phyloP scores from a whole-genome alignment of 2,888 invertebrate genomes.

The Spodoptera littoralis region DNA sequence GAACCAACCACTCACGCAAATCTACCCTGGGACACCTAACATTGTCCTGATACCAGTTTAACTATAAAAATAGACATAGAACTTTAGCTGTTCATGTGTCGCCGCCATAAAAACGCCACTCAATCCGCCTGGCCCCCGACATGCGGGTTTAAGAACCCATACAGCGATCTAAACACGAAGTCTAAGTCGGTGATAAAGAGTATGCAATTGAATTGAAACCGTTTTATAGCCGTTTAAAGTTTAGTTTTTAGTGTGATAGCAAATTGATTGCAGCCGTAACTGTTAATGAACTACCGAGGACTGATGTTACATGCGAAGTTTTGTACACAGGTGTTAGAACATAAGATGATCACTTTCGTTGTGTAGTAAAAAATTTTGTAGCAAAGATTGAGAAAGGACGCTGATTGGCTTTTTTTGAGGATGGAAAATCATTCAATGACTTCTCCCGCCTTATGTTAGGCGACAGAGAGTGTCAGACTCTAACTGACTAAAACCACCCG shows the following conservation, averaged over 20 bases:
- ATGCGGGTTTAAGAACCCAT: constrained; percentile 45
- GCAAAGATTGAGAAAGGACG: too few relatives aligned
- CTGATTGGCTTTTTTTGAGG: too few relatives aligned
- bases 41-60: constrained; percentile 5
- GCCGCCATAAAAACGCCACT: constrained; percentile 51
- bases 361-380: too few relatives aligned
- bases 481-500: too few relatives aligned
- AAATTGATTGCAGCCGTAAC: constrained; percentile 62
- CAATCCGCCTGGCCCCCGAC: constrained; percentile 42
- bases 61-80: constrained; percentile 38
- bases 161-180: constrained; percentile 52
- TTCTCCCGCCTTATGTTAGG: too few relatives aligned
- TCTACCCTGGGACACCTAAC: neutral
- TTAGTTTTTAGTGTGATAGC: constrained; percentile 72
- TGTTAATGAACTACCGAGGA: constrained; percentile 46
- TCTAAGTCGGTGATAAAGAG: constrained; percentile 65
- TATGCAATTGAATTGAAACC: constrained; percentile 63
- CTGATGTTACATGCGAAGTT: constrained; percentile 13
- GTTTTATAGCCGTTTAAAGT: constrained; percentile 69
- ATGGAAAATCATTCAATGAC: too few relatives aligned
- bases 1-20: too few relatives aligned
- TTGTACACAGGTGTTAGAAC: neutral
- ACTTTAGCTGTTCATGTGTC: constrained; percentile 37
- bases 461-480: too few relatives aligned
- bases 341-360: neutral